Evolutionary conservation across 1,140 invertebrate species (phyloP), one percentile per base, ranked within the genome.

Genomic region (Hycleus cichorii): DNA sequence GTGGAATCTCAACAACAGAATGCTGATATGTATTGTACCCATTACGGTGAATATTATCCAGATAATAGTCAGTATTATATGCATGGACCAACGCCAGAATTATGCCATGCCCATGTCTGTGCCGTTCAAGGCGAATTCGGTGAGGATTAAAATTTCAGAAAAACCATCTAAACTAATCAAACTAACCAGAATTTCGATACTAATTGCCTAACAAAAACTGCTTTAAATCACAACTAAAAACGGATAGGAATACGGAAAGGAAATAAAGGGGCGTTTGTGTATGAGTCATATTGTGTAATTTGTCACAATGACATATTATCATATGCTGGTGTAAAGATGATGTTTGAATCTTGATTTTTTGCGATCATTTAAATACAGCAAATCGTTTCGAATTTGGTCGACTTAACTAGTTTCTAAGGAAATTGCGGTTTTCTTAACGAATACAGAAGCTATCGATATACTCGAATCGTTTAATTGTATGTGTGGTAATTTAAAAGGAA

Each of bases 1-100:
- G 69, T 70, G 50, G 71, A 70, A 56, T 57, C 60, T 44, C 68
- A 65, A 60, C 32, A 32, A 42, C 64, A 69, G 71, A 67, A 64
- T 68, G 62, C 64, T 42, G 70, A 71, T 55, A 71, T 72, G 70
- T 71, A 72, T 61, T 71, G 69, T 61, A 55, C 64, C 18, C 64
- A 63, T 58, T 71, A 72, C 55, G 69, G 69, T 32, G 71, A 73
- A 53, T 74, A 69, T 59, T 73, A 72, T 62, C 66, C 64, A 38
- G 69, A 68, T 27, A 65, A 68, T 47, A 54, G 18, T 38, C 64
- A 65, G 40, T 71, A 69, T 57, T 69, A 66, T 49, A 39, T 67
- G 39, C 58, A 55, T 11, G 63, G 59, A 18, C 58, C 55, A 24
- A 63, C 66, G 43, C 63, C 66, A 3, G 70, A 71, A 27, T 54